Conservation (phyloP, 1,140 invertebrate species). For the Zaprionus gabonicus region DNA sequence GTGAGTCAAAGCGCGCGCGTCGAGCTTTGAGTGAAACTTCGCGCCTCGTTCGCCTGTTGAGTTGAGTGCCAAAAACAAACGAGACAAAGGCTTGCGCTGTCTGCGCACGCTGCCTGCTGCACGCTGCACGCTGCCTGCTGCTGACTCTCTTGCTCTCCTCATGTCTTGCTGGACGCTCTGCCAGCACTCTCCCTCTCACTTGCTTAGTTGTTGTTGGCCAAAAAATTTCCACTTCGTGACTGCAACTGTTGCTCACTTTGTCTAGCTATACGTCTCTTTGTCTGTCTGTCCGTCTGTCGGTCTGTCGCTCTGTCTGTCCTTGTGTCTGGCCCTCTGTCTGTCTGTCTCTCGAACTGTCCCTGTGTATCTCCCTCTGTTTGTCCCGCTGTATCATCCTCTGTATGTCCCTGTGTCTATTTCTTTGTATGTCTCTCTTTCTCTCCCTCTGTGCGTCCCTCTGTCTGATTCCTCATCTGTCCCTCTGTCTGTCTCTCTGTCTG, state of each 20-base stretch:
- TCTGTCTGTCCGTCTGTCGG: constrained; percentile 34
- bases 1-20: constrained; percentile 31
- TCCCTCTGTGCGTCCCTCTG: constrained; percentile 33
- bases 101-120: background rate
- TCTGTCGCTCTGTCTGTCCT: constrained; percentile 10
- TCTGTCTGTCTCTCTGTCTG: no score
- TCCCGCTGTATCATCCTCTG: constrained; percentile 30
- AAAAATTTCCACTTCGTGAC: constrained; percentile 68
- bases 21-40: constrained; percentile 36
- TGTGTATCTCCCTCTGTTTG: constrained; percentile 2
- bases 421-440: background rate
- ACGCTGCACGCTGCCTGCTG: background rate
- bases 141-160: constrained; percentile 8
- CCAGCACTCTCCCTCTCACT: constrained; percentile 11
- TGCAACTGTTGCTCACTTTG: constrained; percentile 30
- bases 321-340: constrained; percentile 35
- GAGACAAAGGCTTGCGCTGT: background rate
- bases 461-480: background rate
- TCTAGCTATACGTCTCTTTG: constrained; percentile 2
- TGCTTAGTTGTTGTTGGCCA: constrained; percentile 30
- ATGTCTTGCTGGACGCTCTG: background rate
- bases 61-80: constrained; percentile 7
- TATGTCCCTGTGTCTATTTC: no score
- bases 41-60: constrained; percentile 10
- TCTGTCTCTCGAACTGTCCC: constrained; percentile 32